Conservation (phyloP, 2,888 invertebrate genomes). For the Chydorus sphaericus region DNA sequence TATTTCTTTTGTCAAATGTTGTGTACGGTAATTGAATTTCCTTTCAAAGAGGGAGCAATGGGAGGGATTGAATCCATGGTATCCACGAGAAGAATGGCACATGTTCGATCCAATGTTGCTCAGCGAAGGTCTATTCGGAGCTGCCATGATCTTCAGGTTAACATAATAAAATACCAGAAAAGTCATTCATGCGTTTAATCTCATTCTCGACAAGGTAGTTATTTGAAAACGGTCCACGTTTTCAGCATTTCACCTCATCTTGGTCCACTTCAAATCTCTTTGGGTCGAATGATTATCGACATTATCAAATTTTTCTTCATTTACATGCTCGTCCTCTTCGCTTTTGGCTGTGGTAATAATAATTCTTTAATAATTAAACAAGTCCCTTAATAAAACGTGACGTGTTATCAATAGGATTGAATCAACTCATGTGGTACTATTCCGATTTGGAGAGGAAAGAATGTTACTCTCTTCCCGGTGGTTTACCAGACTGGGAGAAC, state of each 20-base stretch:
- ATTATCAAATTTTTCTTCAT: constrained; percentile 32
- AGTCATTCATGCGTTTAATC: constrained; percentile 4
- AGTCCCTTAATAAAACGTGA: background rate
- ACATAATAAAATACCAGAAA: background rate
- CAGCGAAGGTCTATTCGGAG: constrained; percentile 35
- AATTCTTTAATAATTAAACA: background rate
- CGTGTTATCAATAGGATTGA: constrained; percentile 45
- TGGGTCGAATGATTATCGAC: constrained; percentile 32
- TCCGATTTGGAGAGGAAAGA: constrained; percentile 75
- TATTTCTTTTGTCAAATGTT: too few species aligned
- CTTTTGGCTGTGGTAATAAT: constrained; percentile 35
- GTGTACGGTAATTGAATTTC: too few species aligned
- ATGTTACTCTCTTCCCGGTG: constrained; percentile 52
- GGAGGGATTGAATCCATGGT: constrained; percentile 60
- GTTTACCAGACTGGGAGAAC: constrained; percentile 18
- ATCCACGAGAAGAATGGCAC: constrained; percentile 33
- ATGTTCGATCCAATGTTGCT: constrained; percentile 39
- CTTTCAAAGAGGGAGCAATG: constrained; percentile 46
- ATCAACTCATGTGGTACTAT: constrained; percentile 85
- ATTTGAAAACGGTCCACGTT: constrained; percentile 37
- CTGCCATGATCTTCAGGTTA: constrained; percentile 36
- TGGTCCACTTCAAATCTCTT: constrained; percentile 37
- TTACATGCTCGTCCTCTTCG: constrained; percentile 32
- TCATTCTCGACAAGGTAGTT: constrained; percentile 24
- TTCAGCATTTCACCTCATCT: constrained; percentile 39